Evolutionary conservation across 2,113 vertebrate species (phyloP).

Genomic region (Rhegmatorhina hoffmannsi): DNA sequence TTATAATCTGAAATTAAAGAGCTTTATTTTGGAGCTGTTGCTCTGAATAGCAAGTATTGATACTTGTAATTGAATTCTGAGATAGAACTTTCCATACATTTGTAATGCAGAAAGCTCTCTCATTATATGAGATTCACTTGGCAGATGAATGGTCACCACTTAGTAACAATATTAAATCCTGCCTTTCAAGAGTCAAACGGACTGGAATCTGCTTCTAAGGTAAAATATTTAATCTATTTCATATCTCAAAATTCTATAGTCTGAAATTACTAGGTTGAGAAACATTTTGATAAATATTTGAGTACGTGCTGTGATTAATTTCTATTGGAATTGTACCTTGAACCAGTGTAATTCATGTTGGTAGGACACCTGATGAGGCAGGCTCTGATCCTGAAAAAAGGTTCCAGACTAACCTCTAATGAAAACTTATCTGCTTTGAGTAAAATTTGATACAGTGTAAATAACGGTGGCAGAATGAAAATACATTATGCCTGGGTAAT

Average conservation of each 20-base stretch:
- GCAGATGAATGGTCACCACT: slow-evolving; percentile 79
- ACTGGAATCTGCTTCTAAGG: slow-evolving; percentile 78
- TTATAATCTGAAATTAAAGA: slow-evolving; percentile 64
- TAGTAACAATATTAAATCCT: slow-evolving; percentile 77
- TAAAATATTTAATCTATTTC: slow-evolving; percentile 53
- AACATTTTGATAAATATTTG: slow-evolving; percentile 44
- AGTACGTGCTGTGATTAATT: slow-evolving; percentile 27
- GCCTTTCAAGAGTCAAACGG: slow-evolving; percentile 80
- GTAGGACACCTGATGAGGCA: neutral
- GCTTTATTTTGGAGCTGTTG: slow-evolving; percentile 45
- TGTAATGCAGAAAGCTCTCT: slow-evolving; percentile 76
- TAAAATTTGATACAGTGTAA: neutral
- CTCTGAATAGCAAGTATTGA: slow-evolving; percentile 55
- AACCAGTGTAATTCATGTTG: neutral
- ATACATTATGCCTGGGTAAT: neutral
- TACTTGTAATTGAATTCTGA: slow-evolving; percentile 58
- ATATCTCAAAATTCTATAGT: slow-evolving; percentile 18
- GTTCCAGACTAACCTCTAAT: neutral
- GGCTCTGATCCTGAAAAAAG: neutral
- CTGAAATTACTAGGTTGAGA: slow-evolving; percentile 31
- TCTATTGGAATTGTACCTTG: neutral
- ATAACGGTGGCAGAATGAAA: neutral
- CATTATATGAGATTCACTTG: slow-evolving; percentile 79
- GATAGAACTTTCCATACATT: slow-evolving; percentile 29
- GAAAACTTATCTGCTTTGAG: neutral